phyloP scores from a whole-genome alignment of 2,797 vertebrate genomes.

The Erethizon dorsatum region DNA sequence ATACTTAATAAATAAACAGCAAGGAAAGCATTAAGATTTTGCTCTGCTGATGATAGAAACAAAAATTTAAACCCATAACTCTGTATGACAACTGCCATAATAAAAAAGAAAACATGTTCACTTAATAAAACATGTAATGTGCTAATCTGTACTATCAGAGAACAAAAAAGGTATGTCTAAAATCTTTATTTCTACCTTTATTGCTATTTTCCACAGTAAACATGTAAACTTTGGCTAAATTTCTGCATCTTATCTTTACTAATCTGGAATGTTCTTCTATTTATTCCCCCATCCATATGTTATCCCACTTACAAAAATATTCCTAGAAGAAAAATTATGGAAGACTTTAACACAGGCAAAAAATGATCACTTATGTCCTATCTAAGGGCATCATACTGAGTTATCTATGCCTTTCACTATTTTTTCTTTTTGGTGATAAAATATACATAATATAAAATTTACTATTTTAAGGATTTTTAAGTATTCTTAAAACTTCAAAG shows the following conservation, averaged over 20 bases:
- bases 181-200: conserved; percentile 18
- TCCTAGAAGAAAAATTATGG: background rate
- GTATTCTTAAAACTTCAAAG: background rate
- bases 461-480: background rate
- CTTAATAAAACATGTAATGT: conserved; percentile 40
- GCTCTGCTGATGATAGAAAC: background rate
- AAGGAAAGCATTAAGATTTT: conserved; percentile 45
- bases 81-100: background rate
- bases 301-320: background rate
- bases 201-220: conserved; percentile 8
- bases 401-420: background rate
- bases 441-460: background rate
- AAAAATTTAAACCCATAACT: background rate
- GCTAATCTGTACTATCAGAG: background rate
- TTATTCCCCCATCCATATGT: background rate
- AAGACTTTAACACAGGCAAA: background rate
- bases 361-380: background rate
- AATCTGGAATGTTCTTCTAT: conserved; percentile 13
- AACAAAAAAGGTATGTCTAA: conserved; percentile 28
- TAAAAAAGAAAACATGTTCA: conserved; percentile 28
- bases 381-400: background rate
- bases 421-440: background rate
- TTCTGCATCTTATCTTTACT: background rate
- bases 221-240: background rate
- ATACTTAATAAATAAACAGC: conserved; percentile 15